Percentiles rank a stretch among this genome's conserved stretches.
Evolutionary conservation across 2,797 vertebrate genomes (phyloP).

Genomic region (Molossus molossus): DNA sequence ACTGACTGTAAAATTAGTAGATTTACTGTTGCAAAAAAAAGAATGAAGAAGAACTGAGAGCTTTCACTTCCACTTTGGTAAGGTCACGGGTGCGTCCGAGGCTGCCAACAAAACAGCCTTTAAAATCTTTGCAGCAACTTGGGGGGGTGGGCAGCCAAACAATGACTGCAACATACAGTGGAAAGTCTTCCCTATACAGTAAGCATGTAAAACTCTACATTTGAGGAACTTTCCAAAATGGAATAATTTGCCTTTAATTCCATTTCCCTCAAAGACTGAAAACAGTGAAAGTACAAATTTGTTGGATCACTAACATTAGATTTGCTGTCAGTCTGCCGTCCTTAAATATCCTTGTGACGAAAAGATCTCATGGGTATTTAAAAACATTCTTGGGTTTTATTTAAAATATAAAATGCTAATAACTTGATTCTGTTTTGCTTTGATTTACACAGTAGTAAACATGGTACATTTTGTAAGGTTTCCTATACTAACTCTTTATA

Average conservation of each 20-base stretch:
- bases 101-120: constrained; percentile 91
- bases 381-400: background rate
- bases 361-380: background rate
- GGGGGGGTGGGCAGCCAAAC: constrained; percentile 85
- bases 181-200: constrained; percentile 82
- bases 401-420: constrained; percentile 26
- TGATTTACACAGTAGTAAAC: background rate
- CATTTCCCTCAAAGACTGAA: constrained; percentile 35
- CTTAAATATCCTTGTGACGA: background rate
- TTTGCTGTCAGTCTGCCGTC: constrained; percentile 81
- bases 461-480: background rate
- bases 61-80: constrained; percentile 90
- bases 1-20: constrained; percentile 97
- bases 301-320: constrained; percentile 79
- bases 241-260: constrained; percentile 85
- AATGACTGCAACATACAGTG: constrained; percentile 85
- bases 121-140: constrained; percentile 89
- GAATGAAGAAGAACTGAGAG: constrained; percentile 75
- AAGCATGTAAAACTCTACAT: constrained; percentile 83
- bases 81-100: constrained; percentile 90
- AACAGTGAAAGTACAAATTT: background rate
- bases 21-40: constrained; percentile 93
- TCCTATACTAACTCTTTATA: background rate
- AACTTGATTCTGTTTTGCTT: constrained; percentile 13
- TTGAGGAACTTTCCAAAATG: constrained; percentile 80